Conservation (phyloP, 1,140 invertebrate species). For the Drepana arcuata region DNA sequence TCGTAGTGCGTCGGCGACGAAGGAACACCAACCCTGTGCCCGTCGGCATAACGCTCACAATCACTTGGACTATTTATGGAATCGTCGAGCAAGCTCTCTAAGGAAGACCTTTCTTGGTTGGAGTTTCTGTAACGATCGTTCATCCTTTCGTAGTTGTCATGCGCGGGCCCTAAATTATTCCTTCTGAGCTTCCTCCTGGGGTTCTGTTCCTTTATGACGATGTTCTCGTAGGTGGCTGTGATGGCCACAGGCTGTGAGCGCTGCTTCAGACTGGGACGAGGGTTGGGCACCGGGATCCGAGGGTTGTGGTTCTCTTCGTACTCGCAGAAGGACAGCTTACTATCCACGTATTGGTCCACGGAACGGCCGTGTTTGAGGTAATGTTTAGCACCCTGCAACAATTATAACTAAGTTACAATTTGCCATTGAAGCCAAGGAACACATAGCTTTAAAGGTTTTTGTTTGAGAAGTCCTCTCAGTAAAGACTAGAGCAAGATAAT, state of each 20-base stretch:
- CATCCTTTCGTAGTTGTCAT: conserved; percentile 75
- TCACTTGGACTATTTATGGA: conserved; percentile 60
- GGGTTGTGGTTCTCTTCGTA: conserved; percentile 72
- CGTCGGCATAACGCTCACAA: conserved; percentile 51
- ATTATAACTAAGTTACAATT: too few species aligned
- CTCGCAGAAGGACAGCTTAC: conserved; percentile 61
- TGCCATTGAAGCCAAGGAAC: too few species aligned
- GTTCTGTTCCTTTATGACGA: conserved; percentile 80
- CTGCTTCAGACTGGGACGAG: conserved; percentile 57
- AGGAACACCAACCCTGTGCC: conserved; percentile 69
- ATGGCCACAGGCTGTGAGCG: conserved; percentile 79
- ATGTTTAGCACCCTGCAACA: conserved; percentile 71
- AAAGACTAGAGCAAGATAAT: too few species aligned
- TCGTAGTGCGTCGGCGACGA: conserved; percentile 90
- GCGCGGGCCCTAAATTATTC: conserved; percentile 71
- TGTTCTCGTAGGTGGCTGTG: conserved; percentile 81
- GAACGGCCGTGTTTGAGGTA: conserved; percentile 79
- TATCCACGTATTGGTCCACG: conserved; percentile 83
- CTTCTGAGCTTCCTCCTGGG: conserved; percentile 79
- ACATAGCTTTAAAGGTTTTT: too few species aligned
- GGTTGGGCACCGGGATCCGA: conserved; percentile 51
- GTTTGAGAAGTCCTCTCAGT: too few species aligned
- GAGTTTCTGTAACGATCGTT: conserved; percentile 48
- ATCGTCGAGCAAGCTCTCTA: conserved; percentile 77
- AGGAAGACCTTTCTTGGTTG: conserved; percentile 74